Conservation (phyloP, 2,888 invertebrate species). For the Diaperis boleti region DNA sequence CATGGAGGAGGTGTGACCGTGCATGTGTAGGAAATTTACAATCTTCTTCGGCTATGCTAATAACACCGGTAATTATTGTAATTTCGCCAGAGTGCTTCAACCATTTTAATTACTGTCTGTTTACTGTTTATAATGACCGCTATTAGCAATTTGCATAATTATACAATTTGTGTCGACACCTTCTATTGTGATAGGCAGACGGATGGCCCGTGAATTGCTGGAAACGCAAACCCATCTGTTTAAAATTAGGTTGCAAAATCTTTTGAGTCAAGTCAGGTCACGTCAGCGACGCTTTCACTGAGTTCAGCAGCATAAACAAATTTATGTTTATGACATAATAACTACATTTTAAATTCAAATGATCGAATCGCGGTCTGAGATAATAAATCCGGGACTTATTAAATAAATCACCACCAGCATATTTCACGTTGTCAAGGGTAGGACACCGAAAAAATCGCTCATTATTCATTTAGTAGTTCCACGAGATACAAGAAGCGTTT, state of each 20-base stretch:
- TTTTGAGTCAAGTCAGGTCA: no score
- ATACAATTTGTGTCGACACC: constrained; percentile 31
- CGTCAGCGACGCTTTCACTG: not conserved
- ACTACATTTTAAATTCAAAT: constrained; percentile 17
- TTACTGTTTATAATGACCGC: constrained; percentile 23
- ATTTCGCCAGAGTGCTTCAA: constrained; percentile 5
- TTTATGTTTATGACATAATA: constrained; percentile 4
- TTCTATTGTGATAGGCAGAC: constrained; percentile 14
- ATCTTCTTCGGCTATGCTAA: constrained; percentile 1
- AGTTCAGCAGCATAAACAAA: not conserved
- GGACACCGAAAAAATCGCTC: constrained; percentile 39
- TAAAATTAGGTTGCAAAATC: no score
- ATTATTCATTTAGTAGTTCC: constrained; percentile 38
- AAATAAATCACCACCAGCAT: constrained; percentile 36
- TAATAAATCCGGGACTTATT: constrained; percentile 33
- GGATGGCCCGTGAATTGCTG: constrained; percentile 4
- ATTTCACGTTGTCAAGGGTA: constrained; percentile 38
- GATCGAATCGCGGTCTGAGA: constrained; percentile 7
- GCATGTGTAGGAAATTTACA: not conserved
- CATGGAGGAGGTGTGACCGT: constrained; percentile 9
- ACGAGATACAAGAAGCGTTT: constrained; percentile 20
- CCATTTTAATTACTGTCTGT: constrained; percentile 28
- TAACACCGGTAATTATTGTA: constrained; percentile 14
- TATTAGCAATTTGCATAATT: constrained; percentile 31
- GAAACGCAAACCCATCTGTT: no score